phyloP scores from a whole-genome alignment of 2,888 invertebrate genomes.

The Gryllus longicercus region DNA sequence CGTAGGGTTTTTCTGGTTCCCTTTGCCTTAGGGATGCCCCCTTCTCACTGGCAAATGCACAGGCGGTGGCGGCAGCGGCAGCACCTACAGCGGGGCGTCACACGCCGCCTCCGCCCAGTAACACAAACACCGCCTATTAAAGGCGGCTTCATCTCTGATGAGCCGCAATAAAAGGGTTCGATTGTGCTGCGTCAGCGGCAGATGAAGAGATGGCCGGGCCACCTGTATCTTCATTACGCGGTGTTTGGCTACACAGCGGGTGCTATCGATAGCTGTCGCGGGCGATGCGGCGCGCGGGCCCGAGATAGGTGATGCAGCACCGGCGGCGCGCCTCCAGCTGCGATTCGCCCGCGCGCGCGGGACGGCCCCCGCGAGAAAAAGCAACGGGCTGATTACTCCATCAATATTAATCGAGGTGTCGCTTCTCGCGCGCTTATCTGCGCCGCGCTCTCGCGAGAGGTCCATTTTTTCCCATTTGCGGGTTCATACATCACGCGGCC shows the following conservation, averaged over 20 bases:
- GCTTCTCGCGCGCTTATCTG: background rate
- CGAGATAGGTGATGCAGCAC: background rate
- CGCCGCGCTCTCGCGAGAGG: background rate
- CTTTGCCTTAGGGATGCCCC: too few species aligned
- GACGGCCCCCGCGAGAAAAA: background rate
- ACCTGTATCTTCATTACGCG: conserved; percentile 17
- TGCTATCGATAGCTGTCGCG: background rate
- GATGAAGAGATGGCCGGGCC: background rate
- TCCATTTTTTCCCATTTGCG: background rate
- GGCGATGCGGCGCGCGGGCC: background rate
- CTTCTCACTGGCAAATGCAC: too few species aligned
- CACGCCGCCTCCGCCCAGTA: background rate
- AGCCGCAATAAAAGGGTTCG: conserved; percentile 8
- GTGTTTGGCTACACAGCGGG: conserved; percentile 17
- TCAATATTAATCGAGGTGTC: conserved; percentile 8
- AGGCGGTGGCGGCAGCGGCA: too few species aligned
- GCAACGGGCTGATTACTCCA: background rate
- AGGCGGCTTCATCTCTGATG: conserved; percentile 17
- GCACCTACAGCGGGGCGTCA: background rate
- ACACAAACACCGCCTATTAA: conserved; percentile 17
- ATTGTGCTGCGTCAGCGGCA: conserved; percentile 7
- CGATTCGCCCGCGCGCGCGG: background rate
- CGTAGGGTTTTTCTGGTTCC: too few species aligned
- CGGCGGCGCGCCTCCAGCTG: background rate
- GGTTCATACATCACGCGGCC: background rate